A percentile compares a stretch with the other conserved stretches of the same genome.
Evolutionary conservation across 2,113 vertebrate species (phyloP).

Genomic region (Brachyistius frenatus): DNA sequence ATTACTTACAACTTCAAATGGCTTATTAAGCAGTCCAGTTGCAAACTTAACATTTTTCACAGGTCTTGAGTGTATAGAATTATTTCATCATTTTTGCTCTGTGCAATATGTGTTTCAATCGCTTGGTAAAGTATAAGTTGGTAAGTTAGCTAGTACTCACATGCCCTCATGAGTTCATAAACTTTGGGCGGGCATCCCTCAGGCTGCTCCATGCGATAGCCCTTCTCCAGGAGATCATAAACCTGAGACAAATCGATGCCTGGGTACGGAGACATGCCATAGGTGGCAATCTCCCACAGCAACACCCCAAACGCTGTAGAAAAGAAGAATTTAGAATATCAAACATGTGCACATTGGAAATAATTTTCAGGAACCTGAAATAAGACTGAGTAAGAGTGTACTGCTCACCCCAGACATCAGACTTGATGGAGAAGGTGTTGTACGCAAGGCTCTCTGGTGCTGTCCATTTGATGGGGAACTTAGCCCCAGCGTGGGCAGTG

Average conservation of each 20-base stretch:
- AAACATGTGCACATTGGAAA: not conserved
- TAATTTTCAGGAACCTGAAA: not conserved
- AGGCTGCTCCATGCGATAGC: slow-evolving; percentile 98
- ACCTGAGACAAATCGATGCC: slow-evolving; percentile 99
- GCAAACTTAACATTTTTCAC: no score
- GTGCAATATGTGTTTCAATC: not conserved
- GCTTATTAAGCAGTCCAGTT: no score
- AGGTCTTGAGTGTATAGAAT: no score
- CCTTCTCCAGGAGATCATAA: slow-evolving; percentile 98
- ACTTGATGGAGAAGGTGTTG: slow-evolving; percentile 99
- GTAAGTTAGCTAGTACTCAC: slow-evolving; percentile 84
- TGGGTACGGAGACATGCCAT: slow-evolving; percentile 99
- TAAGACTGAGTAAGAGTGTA: not conserved
- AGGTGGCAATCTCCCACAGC: slow-evolving; percentile 99
- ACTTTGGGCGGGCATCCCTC: slow-evolving; percentile 98
- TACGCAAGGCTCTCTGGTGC: slow-evolving; percentile 98
- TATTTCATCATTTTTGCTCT: no score
- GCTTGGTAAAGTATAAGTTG: not conserved
- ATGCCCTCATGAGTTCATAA: slow-evolving; percentile 98
- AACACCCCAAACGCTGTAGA: slow-evolving; percentile 95
- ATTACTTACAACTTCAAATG: no score
- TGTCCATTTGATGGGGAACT: slow-evolving; percentile 99
- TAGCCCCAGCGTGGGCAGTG: slow-evolving; percentile 98
- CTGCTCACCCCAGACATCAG: slow-evolving; percentile 95
- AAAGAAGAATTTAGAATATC: not conserved